Evolutionary conservation across 2,888 invertebrate species (phyloP), one percentile per base, ranked within the genome.

Genomic region (Eristalinus sepulchralis): DNA sequence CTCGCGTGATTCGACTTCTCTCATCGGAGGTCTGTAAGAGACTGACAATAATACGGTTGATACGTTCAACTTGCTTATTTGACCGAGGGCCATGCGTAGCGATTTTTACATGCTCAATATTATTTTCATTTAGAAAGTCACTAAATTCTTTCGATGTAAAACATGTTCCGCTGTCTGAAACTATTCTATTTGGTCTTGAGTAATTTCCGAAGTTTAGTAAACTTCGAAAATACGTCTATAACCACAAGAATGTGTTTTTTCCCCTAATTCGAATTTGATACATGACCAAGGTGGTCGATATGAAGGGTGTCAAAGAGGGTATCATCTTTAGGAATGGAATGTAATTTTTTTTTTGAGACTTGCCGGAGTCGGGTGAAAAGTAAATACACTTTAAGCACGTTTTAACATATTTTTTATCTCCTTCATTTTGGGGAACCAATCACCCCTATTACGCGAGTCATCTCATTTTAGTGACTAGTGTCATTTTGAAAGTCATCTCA

Each of bases 211-310:
- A 89, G 79, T n/a, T n/a, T n/a, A n/a, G n/a, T n/a, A n/a, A n/a
- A n/a, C n/a, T 31, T 31, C 31, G 31, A 31, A 31, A 31, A 2
- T 6, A 31, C 2, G 31, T 31, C 31, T 6, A 31, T 2, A 6
- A 90, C 79, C 0, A 89, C 89, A 9, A 93, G 78, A n/a, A 92
- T 68, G 36, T 92, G 88, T 8, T 88, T 85, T 72, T 92, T 91
- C 17, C 89, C 89, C 0, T 39, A 89, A 90, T n/a, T 4, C 3
- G 39, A 39, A 9, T 83, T 89, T 9, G 89, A 88, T 77, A 92
- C 92, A 2, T 92, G 92, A 1, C 92, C 92, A 8, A 92, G 72
- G 83, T 93, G 92, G 84, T 93, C 92, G 0, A 93, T 75, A 75
- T 60, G 47, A n/a, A 76, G 11, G 11, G 70, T 70, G 13, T 70